Percentiles rank a stretch among this genome's conserved stretches.
Evolutionary conservation across 2,888 invertebrate species (phyloP).

Genomic region (Cistogaster globosa): DNA sequence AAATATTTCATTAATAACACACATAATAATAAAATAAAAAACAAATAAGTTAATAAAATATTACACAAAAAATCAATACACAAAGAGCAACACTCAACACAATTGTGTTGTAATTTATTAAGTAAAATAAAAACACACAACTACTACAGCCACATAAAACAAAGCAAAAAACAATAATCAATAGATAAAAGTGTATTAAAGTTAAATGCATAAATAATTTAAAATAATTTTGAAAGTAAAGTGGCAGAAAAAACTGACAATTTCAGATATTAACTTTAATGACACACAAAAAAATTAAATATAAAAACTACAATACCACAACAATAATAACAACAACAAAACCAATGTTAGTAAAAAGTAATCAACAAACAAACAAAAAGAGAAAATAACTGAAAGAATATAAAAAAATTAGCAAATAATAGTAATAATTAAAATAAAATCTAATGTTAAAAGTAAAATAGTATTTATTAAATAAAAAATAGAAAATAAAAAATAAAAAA

Average conservation of each 20-base stretch:
- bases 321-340: background rate
- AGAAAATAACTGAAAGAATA: background rate
- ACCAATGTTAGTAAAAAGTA: too few species aligned
- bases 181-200: constrained; percentile 43
- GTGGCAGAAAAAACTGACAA: background rate
- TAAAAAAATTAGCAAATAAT: constrained; percentile 24
- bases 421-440: constrained; percentile 27
- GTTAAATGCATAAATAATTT: constrained; percentile 38
- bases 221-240: constrained; percentile 2
- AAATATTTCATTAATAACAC: background rate
- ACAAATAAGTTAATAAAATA: constrained; percentile 40
- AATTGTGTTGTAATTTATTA: constrained; percentile 46
- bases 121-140: constrained; percentile 11
- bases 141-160: constrained; percentile 13
- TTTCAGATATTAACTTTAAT: background rate
- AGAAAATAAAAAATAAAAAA: too few species aligned
- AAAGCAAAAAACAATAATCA: constrained; percentile 3
- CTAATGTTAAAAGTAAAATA: constrained; percentile 24
- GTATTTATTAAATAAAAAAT: constrained; percentile 20
- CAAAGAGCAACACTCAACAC: constrained; percentile 33
- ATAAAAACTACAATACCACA: background rate
- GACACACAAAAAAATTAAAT: background rate
- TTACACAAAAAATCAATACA: constrained; percentile 48
- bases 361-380: constrained; percentile 7
- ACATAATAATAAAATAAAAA: constrained; percentile 49